These are phyloP conservation scores for Hemicordylus capensis DNA, from an alignment of 2,113 vertebrate genomes.

Conservation along the genomic window DNA sequence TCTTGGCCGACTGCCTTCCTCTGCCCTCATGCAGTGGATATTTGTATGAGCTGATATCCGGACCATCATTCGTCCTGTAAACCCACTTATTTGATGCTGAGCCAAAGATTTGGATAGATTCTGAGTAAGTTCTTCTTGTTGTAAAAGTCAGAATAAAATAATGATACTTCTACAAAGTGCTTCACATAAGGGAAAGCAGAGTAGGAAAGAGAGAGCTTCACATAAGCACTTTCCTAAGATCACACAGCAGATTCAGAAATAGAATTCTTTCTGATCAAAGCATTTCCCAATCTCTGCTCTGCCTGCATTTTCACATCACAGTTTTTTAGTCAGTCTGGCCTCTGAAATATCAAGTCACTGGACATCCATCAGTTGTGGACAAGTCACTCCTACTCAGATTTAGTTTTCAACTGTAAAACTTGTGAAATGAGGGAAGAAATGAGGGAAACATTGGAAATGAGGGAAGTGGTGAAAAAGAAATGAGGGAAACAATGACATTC, in stretches of 20 bases:
- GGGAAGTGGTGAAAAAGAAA: no score
- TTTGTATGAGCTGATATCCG: background rate
- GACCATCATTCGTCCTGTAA: background rate
- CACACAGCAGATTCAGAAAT: background rate
- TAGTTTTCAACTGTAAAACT: background rate
- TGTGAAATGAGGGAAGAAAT: no score
- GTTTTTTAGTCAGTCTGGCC: background rate
- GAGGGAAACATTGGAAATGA: no score
- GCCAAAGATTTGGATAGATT: background rate
- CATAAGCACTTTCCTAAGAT: background rate
- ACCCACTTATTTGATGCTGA: background rate
- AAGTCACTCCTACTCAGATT: background rate
- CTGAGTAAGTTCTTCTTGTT: background rate
- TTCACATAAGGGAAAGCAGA: background rate
- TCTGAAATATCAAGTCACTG: background rate
- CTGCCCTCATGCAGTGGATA: background rate
- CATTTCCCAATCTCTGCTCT: background rate
- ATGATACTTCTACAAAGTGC: background rate
- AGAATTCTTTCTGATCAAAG: no score
- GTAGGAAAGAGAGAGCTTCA: background rate
- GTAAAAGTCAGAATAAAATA: background rate
- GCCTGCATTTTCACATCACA: background rate
- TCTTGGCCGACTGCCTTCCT: no score
- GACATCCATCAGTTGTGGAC: background rate
- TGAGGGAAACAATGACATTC: no score